Conservation (phyloP, 1,140 invertebrate genomes). For the Lepidurus apus region DNA sequence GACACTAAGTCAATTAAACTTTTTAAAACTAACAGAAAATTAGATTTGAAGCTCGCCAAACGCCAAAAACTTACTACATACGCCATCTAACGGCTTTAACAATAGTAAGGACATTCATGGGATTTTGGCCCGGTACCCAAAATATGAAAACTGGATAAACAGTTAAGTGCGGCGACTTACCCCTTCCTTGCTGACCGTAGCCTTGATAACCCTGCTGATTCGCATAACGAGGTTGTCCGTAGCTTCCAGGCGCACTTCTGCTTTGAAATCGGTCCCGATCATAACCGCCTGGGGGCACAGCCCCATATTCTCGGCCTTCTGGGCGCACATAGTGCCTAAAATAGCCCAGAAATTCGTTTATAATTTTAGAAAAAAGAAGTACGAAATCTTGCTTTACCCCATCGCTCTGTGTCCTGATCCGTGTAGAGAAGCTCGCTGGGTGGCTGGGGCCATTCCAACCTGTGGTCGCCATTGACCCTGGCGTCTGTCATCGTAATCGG, state of each 20-base stretch:
- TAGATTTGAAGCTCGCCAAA: too few species aligned
- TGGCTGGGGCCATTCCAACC: constrained; percentile 63
- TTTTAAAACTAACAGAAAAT: too few species aligned
- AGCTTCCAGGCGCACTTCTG: constrained; percentile 29
- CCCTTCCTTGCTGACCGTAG: background rate
- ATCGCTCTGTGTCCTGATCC: constrained; percentile 65
- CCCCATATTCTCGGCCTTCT: constrained; percentile 35
- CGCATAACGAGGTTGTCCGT: constrained; percentile 19
- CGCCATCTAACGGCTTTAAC: too few species aligned
- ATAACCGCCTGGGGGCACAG: constrained; percentile 35
- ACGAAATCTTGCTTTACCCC: constrained; percentile 39
- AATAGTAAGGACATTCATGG: too few species aligned
- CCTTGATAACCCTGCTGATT: background rate
- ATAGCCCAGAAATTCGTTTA: background rate
- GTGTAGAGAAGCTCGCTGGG: constrained; percentile 56
- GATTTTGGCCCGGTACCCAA: too few species aligned
- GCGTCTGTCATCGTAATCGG: constrained; percentile 60
- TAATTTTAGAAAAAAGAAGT: too few species aligned
- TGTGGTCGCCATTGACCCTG: constrained; percentile 60
- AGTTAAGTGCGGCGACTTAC: background rate
- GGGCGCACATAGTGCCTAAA: background rate
- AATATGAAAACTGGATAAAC: too few species aligned
- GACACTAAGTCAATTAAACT: too few species aligned
- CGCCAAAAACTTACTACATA: too few species aligned
- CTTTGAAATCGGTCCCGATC: constrained; percentile 23